Evolutionary conservation across 2,888 invertebrate species (phyloP), one percentile per base, ranked within the genome.

Genomic region (Melipona beecheii): DNA sequence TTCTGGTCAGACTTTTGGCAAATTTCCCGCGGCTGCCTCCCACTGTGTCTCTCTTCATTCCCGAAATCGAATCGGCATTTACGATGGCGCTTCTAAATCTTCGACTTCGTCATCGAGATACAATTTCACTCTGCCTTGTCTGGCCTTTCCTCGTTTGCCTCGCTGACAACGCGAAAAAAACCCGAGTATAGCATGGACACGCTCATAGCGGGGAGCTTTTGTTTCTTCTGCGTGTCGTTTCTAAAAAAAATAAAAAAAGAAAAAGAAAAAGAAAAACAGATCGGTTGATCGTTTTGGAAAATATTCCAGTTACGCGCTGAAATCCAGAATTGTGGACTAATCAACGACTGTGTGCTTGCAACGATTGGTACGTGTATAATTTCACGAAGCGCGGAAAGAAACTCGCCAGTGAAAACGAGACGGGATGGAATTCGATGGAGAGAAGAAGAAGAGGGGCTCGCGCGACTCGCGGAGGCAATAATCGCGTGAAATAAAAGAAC

Each of bases 61-160:
- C 88, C 88, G 86, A 89, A 90, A 90, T 90, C 87, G 90, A 88
- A 89, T 90, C 88, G 89, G 83, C 89, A 86, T 88, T 89, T 89
- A 86, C 90, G 86, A 88, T 85, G 81, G 52, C 75, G 81, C 82
- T 81, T 78, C 85, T 84, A 90, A 89, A 89, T 86, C 84, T 78
- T 78, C 80, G 83, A 71, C 81, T 74, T 79, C 84, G 84, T 86
- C 86, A 84, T 88, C 88, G 85, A 89, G 90, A 89, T 89, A 88
- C 75, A 88, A 90, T 89, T 89, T 89, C 89, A 88, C 90, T 36
- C 69, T 62, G 78, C 72, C 77, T 75, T 72, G 74, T 75, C 75
- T 75, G 74, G 71, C 72, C 62, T 79, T 75, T 72, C 64, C 77
- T 64, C 66, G 21, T 31, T 60, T 69, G 64, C 56, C 60, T 31